A percentile compares a stretch with the other conserved stretches of the same genome.
These are phyloP conservation scores for Hydrocynus forskahlii DNA, from an alignment of 2,797 vertebrate genomes.

Conservation along the genomic window DNA sequence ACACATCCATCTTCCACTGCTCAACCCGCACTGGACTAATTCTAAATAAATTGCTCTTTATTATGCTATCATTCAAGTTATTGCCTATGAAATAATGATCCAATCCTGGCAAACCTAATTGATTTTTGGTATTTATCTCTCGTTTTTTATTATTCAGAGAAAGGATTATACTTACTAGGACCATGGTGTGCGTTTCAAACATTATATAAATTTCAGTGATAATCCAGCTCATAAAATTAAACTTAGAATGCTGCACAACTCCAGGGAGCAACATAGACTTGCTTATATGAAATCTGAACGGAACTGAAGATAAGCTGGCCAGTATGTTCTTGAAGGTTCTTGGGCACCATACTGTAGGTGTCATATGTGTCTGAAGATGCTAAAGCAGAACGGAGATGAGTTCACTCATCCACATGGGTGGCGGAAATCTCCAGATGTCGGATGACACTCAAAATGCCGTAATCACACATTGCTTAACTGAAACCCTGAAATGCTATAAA, in stretches of 20 bases:
- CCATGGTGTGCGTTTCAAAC: constrained; percentile 28
- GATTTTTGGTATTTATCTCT: constrained; percentile 64
- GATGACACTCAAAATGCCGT: constrained; percentile 53
- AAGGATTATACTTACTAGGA: constrained; percentile 34
- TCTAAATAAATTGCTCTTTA: constrained; percentile 82
- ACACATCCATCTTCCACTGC: constrained; percentile 71
- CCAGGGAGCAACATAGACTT: not conserved
- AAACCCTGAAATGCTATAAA: constrained; percentile 45
- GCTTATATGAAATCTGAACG: constrained; percentile 14
- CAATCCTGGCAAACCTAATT: constrained; percentile 74
- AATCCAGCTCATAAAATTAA: not conserved
- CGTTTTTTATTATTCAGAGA: constrained; percentile 43
- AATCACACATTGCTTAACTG: constrained; percentile 58
- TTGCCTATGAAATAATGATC: constrained; percentile 79
- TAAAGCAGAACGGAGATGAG: constrained; percentile 52
- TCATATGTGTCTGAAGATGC: constrained; percentile 49
- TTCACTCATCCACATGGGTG: constrained; percentile 58
- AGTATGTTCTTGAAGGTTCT: constrained; percentile 55
- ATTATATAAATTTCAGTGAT: not conserved
- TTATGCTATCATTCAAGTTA: constrained; percentile 81
- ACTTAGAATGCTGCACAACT: not conserved
- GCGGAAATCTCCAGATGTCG: constrained; percentile 62
- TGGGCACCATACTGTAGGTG: constrained; percentile 55
- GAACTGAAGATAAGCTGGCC: constrained; percentile 20
- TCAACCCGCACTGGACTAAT: constrained; percentile 61